Conservation (phyloP, 2,797 vertebrate species). For the Alca torda region DNA sequence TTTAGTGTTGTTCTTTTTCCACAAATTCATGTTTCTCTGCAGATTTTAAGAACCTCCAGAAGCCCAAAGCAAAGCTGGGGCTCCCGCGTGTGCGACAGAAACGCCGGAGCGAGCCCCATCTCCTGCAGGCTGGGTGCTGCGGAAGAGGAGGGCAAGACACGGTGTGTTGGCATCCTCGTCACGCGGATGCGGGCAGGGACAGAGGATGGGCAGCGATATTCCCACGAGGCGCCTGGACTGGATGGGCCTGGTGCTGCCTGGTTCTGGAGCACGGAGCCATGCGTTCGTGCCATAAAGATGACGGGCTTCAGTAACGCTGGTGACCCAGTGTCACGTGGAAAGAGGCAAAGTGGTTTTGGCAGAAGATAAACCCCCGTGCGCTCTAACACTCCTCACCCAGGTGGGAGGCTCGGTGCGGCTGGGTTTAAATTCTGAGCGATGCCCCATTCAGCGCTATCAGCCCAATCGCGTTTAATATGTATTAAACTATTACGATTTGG, state of each 20-base stretch:
- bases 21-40: neutral
- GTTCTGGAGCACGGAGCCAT: neutral
- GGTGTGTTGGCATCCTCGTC: accelerated
- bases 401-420: no score
- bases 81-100: neutral
- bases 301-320: neutral
- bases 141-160: accelerated
- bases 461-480: no score
- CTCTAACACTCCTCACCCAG: no score
- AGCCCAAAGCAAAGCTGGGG: neutral
- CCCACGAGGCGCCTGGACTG: neutral
- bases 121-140: neutral
- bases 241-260: neutral
- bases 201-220: neutral
- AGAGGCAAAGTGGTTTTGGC: no score
- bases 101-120: accelerated
- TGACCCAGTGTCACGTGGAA: neutral
- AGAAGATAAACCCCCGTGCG: no score
- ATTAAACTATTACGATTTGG: no score
- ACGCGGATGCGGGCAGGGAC: accelerated
- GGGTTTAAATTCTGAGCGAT: no score
- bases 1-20: neutral
- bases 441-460: no score
- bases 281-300: neutral
- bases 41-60: neutral